Conservation (phyloP, 2,888 invertebrate species). For the Mellilla xanthometata region DNA sequence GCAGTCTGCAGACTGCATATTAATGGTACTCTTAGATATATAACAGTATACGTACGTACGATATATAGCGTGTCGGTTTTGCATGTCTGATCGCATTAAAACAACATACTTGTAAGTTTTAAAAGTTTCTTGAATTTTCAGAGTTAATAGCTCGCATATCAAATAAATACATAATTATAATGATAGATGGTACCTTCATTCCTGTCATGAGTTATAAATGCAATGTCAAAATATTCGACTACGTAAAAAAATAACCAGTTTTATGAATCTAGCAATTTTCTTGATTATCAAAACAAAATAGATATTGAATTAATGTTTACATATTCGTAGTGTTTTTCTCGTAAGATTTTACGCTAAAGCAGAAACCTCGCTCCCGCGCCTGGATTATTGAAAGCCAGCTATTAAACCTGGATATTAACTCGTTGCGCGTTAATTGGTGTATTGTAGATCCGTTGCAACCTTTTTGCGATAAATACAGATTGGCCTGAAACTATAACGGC, state of each 20-base stretch:
- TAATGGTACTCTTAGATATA: no score
- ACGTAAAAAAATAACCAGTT: no score
- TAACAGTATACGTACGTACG: no score
- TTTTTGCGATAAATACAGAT: constrained; percentile 75
- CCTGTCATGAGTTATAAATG: no score
- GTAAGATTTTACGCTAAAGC: no score
- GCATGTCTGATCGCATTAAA: constrained; percentile 17
- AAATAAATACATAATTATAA: no score
- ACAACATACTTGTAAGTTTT: constrained; percentile 9
- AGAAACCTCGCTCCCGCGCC: constrained; percentile 14
- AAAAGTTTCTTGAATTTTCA: constrained; percentile 12
- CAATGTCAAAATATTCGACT: no score
- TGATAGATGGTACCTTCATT: no score
- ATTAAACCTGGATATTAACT: constrained; percentile 51
- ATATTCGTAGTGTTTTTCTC: no score
- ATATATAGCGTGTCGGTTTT: constrained; percentile 9
- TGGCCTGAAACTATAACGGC: constrained; percentile 26
- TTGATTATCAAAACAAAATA: no score
- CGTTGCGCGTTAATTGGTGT: constrained; percentile 70
- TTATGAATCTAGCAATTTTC: no score
- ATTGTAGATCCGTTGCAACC: constrained; percentile 64
- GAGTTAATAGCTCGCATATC: constrained; percentile 2
- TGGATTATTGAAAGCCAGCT: constrained; percentile 38
- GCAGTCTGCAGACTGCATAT: constrained; percentile 39
- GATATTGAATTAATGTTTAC: no score